Evolutionary conservation across 2,113 vertebrate species (phyloP), one percentile per base, ranked within the genome.

Genomic region (Neotoma lepida): DNA sequence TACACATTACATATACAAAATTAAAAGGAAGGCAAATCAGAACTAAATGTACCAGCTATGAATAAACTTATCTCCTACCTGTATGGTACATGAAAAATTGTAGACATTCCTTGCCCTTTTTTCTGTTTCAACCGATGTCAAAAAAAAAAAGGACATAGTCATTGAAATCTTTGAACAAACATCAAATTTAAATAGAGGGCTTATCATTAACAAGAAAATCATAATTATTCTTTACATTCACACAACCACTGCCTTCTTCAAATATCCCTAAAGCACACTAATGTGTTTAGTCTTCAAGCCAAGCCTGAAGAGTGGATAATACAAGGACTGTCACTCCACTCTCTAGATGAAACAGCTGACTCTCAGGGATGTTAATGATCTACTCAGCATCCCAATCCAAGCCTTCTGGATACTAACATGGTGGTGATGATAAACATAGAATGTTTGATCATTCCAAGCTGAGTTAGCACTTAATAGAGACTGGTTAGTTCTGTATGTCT

Each of bases 11-110:
- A 91, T n/a, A 90, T 86, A 90, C 18, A 4, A 76, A 97, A 96
- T 96, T 94, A 96, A 96, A 90, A 94, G 89, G 88, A 96, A 95
- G 81, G 66, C 88, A 95, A 95, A 90, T 94, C 93, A 95, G 93
- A 96, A 96, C 92, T 77, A 95, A 96, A 96, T 95, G 85, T 95
- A 90, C 94, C 39, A n/a, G 87, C 95, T 96, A 80, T 73, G 88
- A 97, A 93, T 95, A 96, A 96, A 89, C 85, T 74, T 76, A 80
- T 54, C 56, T 96, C 97, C 73, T 96, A 97, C 97, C 96, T 97
- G 96, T 95, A 96, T 39, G 56, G 22, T 89, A 92, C 68, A 80
- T 30, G 68, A 91, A 85, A 89, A 95, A 91, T 49, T 82, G 90
- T 39, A 95, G 66, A 30, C 93, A 94, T 96, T 91, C 35, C 94